phyloP scores from a whole-genome alignment of 2,888 invertebrate genomes.

The Schrankia costaestrigalis region DNA sequence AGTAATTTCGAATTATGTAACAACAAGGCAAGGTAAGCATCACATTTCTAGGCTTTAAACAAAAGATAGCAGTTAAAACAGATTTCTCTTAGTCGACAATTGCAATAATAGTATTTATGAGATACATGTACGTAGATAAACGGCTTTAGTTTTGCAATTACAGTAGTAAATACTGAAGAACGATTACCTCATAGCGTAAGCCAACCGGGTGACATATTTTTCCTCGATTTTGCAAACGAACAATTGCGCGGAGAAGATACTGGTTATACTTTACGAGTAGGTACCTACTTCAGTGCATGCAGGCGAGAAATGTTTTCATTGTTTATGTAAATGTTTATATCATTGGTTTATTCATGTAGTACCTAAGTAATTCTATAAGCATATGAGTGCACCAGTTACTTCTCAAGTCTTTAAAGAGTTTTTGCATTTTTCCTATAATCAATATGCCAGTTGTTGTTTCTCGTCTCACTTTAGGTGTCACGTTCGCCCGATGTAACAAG shows the following conservation, averaged over 20 bases:
- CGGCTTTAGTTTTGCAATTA: slow-evolving; percentile 24
- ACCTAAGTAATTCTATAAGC: slow-evolving; percentile 30
- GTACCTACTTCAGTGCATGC: no score
- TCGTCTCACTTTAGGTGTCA: no score
- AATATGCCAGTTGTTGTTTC: slow-evolving; percentile 38
- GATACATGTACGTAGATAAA: slow-evolving; percentile 27
- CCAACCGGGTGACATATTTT: slow-evolving; percentile 26
- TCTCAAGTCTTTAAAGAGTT: slow-evolving; percentile 52
- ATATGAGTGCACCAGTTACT: slow-evolving; percentile 45
- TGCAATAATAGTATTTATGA: slow-evolving; percentile 23
- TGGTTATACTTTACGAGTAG: slow-evolving; percentile 15
- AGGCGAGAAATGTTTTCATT: no score
- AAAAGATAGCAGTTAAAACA: slow-evolving; percentile 5
- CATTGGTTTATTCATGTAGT: no score
- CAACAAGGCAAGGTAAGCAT: no score
- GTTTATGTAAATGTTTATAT: no score
- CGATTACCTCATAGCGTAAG: slow-evolving; percentile 21
- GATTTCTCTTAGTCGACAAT: slow-evolving; percentile 16
- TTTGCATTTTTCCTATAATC: slow-evolving; percentile 48
- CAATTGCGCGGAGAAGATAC: slow-evolving; percentile 16
- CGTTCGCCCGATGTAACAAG: slow-evolving; percentile 19
- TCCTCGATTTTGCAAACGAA: slow-evolving; percentile 25
- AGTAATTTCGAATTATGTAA: no score
- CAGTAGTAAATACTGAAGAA: slow-evolving; percentile 25
- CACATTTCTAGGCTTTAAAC: neutral